Conservation (phyloP, 1,140 invertebrate genomes). For the Drosophila rhopaloa region DNA sequence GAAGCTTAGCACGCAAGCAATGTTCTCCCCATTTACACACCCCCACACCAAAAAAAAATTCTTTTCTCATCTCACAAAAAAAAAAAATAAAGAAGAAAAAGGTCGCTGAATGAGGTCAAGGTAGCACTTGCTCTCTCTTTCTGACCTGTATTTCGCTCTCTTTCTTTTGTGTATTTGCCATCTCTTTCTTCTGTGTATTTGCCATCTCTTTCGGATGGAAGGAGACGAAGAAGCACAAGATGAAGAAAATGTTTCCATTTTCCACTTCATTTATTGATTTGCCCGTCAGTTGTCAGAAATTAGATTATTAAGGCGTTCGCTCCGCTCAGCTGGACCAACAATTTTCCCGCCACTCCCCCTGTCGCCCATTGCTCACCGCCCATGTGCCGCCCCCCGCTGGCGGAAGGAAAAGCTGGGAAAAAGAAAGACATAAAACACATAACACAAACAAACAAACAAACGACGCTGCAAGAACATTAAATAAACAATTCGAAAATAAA, state of each 20-base stretch:
- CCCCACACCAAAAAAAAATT: conserved; percentile 15
- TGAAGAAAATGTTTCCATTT: conserved; percentile 38
- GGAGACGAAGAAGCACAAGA: conserved; percentile 9
- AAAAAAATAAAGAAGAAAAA: conserved; percentile 35
- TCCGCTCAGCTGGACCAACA: conserved; percentile 50
- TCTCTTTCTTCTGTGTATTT: not conserved
- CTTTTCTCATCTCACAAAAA: conserved; percentile 2
- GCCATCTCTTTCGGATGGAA: not conserved
- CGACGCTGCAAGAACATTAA: conserved; percentile 59
- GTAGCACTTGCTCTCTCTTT: conserved; percentile 36
- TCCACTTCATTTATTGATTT: conserved; percentile 74
- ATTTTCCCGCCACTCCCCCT: conserved; percentile 9
- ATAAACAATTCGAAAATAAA: conserved; percentile 78
- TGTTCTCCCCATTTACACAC: conserved; percentile 6
- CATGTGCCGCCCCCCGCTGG: not conserved
- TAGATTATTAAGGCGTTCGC: conserved; percentile 60
- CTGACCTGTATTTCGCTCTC: not conserved
- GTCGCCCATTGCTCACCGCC: not conserved
- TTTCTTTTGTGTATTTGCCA: not conserved
- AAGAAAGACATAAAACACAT: conserved; percentile 37
- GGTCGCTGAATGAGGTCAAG: conserved; percentile 73
- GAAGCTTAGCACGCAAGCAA: conserved; percentile 47
- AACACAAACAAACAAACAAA: conserved; percentile 51
- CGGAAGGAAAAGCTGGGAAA: conserved; percentile 13
- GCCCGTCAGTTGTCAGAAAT: conserved; percentile 63